Evolutionary conservation across 2,113 vertebrate species (phyloP), one percentile per base, ranked within the genome.

Genomic region (Oncorhynchus gorbuscha): DNA sequence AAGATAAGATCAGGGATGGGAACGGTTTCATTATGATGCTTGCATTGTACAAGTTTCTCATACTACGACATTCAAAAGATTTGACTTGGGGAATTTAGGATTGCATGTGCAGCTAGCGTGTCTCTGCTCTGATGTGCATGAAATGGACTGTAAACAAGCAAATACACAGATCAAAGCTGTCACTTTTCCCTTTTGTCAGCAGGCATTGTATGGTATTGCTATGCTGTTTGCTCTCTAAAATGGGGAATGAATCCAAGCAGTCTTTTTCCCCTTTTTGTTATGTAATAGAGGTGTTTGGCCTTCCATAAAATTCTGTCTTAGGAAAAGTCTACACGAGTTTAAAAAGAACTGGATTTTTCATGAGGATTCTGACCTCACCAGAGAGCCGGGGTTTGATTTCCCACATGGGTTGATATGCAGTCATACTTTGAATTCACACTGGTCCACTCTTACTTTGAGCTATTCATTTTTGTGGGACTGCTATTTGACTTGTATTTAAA

Each of bases 401-500:
- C 72, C 69, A 85, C 83, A 75, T 69, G 2, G 14, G 78, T 83
- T 78, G 66, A 78, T 88, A 82, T 86, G 39, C 39, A 81, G 79
- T 82, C 82, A 76, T 89, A 70, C 77, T 77, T 93, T 90, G 79
- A 89, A 86, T 93, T 86, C 77, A 94, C 83, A 84, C 92, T 93
- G 90, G 90, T 94, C 87, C 12, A 84, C 80, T 80, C 76, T 80
- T 82, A 76, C 88, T 3, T 91, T 92, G 91, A 92, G 90, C 93
- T 92, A 83, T 92, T 90, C 72, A 49, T 85, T 89, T 89, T 87
- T 93, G 92, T 95, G 93, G 92, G 93, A 94, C 91, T 90, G 87
- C 82, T 82, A 88, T 93, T 92, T 93, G 87, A 92, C 94, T 94
- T 89, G 89, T 93, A 94, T 91, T 95, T 95, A 94, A 92, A 51